These are phyloP conservation scores for Nomada hirtipes DNA, from an alignment of 2,888 invertebrate species.

Conservation along the genomic window DNA sequence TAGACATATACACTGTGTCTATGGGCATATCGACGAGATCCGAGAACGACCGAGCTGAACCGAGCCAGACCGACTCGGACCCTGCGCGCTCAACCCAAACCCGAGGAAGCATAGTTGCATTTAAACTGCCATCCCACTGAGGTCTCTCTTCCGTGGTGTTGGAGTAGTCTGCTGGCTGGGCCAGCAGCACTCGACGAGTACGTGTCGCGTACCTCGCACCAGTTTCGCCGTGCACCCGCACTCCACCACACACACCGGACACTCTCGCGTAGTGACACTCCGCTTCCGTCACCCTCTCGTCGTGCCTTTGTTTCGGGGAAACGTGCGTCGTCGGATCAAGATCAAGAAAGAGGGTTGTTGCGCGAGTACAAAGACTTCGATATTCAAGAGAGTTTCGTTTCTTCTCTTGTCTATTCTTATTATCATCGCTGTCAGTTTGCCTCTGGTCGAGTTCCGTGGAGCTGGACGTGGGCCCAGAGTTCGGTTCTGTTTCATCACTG, in stretches of 20 bases:
- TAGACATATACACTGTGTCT: conserved; percentile 78
- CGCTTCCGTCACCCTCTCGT: conserved; percentile 21
- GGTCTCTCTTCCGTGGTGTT: conserved; percentile 70
- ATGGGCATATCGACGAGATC: conserved; percentile 82
- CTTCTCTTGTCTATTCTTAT: too few species aligned
- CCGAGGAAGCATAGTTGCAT: conserved; percentile 81
- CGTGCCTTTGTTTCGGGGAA: conserved; percentile 1
- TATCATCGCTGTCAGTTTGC: too few species aligned
- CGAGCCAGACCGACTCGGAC: conserved; percentile 76
- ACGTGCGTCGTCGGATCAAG: conserved; percentile 14
- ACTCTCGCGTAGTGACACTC: conserved; percentile 40
- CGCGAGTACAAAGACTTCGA: background rate
- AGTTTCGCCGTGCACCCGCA: conserved; percentile 35
- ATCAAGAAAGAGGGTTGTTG: background rate
- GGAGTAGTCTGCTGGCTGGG: conserved; percentile 68
- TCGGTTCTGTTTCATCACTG: too few species aligned
- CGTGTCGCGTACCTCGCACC: conserved; percentile 35
- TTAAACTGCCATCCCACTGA: conserved; percentile 79
- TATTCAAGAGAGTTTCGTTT: background rate
- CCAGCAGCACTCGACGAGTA: conserved; percentile 55
- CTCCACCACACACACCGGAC: conserved; percentile 20
- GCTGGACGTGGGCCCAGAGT: too few species aligned
- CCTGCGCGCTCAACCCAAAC: conserved; percentile 79
- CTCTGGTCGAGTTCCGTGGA: too few species aligned
- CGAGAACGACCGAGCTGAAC: conserved; percentile 75